Percentiles rank a stretch among this genome's conserved stretches.
Conservation (phyloP, 2,888 invertebrate species). For the Cheilosia vernalis region DNA sequence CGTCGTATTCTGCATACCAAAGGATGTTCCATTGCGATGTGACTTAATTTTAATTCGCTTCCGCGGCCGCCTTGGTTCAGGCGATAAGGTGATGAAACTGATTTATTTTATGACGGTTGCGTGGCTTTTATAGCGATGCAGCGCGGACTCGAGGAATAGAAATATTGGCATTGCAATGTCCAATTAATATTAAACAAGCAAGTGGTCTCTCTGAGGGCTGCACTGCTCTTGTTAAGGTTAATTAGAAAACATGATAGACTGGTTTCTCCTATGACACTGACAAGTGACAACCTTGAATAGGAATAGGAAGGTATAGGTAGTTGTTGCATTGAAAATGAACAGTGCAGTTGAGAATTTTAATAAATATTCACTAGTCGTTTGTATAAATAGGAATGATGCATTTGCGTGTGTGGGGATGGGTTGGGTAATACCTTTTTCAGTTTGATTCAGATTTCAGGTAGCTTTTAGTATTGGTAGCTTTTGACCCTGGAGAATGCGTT, state of each 20-base stretch:
- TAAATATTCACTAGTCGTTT: neutral
- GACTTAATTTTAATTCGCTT: conserved; percentile 28
- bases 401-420: too few relatives aligned
- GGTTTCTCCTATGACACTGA: conserved; percentile 23
- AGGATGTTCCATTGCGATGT: conserved; percentile 24
- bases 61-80: conserved; percentile 11
- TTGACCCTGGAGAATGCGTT: too few relatives aligned
- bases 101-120: conserved; percentile 39
- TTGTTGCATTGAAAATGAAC: neutral
- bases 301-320: neutral
- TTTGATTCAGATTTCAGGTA: too few relatives aligned
- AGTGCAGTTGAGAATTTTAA: too few relatives aligned
- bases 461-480: too few relatives aligned
- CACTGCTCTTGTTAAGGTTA: conserved; percentile 25
- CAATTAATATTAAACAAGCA: conserved; percentile 37
- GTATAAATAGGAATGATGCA: neutral
- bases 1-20: conserved; percentile 22
- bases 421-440: too few relatives aligned
- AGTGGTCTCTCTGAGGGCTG: conserved; percentile 29
- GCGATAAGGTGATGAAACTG: conserved; percentile 45
- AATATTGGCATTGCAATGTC: conserved; percentile 11
- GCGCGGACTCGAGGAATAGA: conserved; percentile 14
- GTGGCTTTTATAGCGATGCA: conserved; percentile 44
- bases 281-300: neutral
- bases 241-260: conserved; percentile 42